Evolutionary conservation across 1,140 invertebrate species (phyloP).

Genomic region (Sarcophaga bullata): DNA sequence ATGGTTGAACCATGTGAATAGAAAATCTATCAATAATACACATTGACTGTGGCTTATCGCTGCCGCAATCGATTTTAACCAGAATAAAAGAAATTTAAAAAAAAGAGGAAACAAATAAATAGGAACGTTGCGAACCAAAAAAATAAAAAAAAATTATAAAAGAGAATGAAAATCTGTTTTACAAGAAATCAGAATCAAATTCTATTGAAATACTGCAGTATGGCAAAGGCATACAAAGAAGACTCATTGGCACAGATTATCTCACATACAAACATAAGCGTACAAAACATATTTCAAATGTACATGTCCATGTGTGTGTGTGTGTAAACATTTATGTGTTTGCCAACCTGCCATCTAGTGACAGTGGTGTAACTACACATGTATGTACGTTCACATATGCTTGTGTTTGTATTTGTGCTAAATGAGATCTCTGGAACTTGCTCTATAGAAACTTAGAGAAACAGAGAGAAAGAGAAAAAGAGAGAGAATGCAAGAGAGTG

Average conservation of each 20-base stretch:
- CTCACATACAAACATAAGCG: too few species aligned
- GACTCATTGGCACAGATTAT: too few species aligned
- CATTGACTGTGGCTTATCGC: constrained; percentile 23
- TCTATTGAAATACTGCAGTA: constrained; percentile 17
- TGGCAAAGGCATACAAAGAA: too few species aligned
- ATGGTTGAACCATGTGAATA: constrained; percentile 7
- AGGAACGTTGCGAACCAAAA: background rate
- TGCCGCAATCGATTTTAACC: constrained; percentile 23
- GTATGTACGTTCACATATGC: background rate
- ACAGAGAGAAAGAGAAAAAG: too few species aligned
- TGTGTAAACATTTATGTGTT: too few species aligned
- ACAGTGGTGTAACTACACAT: too few species aligned
- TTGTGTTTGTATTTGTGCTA: background rate
- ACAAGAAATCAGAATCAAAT: background rate
- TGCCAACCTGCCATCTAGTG: too few species aligned
- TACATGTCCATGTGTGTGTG: background rate
- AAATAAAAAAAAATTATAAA: background rate
- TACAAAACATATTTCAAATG: background rate
- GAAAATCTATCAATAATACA: constrained; percentile 27
- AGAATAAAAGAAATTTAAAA: constrained; percentile 8
- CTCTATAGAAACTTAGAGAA: too few species aligned
- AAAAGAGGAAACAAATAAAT: background rate
- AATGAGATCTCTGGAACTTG: too few species aligned
- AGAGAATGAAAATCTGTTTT: constrained; percentile 8
- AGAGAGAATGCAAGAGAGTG: background rate